Conservation (phyloP, 1,140 invertebrate genomes). For the Trichogramma pretiosum region DNA sequence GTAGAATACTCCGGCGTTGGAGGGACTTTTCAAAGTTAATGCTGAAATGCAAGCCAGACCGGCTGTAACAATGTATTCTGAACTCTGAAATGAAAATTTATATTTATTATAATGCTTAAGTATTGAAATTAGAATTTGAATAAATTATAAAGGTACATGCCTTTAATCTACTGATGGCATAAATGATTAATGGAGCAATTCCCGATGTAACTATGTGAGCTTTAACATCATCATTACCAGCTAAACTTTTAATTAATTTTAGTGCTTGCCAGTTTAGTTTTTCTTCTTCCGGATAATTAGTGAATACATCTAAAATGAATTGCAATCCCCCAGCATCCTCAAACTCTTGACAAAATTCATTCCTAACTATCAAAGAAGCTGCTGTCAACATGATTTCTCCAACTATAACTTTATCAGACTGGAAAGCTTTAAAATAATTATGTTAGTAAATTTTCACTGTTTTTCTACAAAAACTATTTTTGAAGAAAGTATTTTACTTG, state of each 20-base stretch:
- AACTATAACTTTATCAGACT: slow-evolving; percentile 46
- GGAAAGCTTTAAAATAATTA: slow-evolving; percentile 41
- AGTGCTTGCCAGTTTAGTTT: slow-evolving; percentile 50
- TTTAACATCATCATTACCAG: slow-evolving; percentile 80
- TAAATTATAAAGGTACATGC: too few species aligned
- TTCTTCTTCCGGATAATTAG: slow-evolving; percentile 44
- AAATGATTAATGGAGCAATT: slow-evolving; percentile 60
- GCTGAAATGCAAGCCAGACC: slow-evolving; percentile 63
- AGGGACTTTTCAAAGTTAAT: slow-evolving; percentile 60
- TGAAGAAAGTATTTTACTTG: slow-evolving; percentile 46
- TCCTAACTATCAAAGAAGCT: slow-evolving; percentile 65
- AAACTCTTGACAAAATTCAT: slow-evolving; percentile 76
- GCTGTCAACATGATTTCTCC: slow-evolving; percentile 68
- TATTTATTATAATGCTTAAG: too few species aligned
- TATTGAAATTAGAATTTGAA: too few species aligned
- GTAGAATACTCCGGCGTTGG: slow-evolving; percentile 61
- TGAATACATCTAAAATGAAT: slow-evolving; percentile 61
- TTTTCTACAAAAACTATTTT: too few species aligned
- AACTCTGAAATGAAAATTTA: slow-evolving; percentile 44
- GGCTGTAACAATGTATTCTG: slow-evolving; percentile 49
- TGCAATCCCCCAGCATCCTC: slow-evolving; percentile 63
- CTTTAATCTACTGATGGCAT: slow-evolving; percentile 57
- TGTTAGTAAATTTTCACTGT: slow-evolving; percentile 9
- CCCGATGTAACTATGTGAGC: slow-evolving; percentile 63
- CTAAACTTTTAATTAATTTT: slow-evolving; percentile 63